Conservation (phyloP, 37 sponge, comb jelly and placozoan species). For the Halichondria panicea region DNA sequence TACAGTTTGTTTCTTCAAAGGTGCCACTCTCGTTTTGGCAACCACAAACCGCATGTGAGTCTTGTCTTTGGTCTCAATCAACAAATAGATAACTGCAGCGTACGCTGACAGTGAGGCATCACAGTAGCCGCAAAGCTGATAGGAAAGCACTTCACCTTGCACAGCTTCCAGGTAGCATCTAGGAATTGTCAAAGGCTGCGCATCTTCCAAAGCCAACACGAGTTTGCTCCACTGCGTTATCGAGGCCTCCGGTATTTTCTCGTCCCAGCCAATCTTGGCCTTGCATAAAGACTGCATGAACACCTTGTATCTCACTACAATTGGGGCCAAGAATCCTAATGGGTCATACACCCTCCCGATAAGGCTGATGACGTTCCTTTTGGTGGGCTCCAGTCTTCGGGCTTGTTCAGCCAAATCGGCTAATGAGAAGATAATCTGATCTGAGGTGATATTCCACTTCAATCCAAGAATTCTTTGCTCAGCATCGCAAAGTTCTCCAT, state of each 20-base stretch:
- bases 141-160: slow-evolving; percentile 1
- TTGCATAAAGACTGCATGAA: slow-evolving; percentile 30
- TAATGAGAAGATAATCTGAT: slow-evolving; percentile 12
- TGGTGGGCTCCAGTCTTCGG: slow-evolving; percentile 27
- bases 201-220: slow-evolving; percentile 8
- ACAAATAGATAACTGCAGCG: slow-evolving; percentile 31
- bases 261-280: slow-evolving; percentile 20
- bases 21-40: slow-evolving; percentile 33
- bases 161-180: slow-evolving; percentile 14
- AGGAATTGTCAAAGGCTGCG: slow-evolving; percentile 11
- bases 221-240: slow-evolving; percentile 1
- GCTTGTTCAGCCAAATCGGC: slow-evolving; percentile 8
- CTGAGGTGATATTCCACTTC: slow-evolving; percentile 12
- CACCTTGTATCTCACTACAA: slow-evolving; percentile 20
- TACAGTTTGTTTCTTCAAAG: slow-evolving; percentile 23
- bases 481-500: neutral
- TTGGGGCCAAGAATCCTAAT: slow-evolving; percentile 35
- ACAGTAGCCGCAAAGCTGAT: slow-evolving; percentile 30
- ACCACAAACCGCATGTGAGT: slow-evolving; percentile 8
- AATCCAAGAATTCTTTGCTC: slow-evolving; percentile 33
- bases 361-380: slow-evolving; percentile 26
- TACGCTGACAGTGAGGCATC: slow-evolving; percentile 39
- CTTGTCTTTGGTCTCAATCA: neutral
- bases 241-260: neutral
- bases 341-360: slow-evolving; percentile 41